These are phyloP conservation scores for Papilio demoleus DNA, from an alignment of 2,888 invertebrate genomes.

Conservation along the genomic window DNA sequence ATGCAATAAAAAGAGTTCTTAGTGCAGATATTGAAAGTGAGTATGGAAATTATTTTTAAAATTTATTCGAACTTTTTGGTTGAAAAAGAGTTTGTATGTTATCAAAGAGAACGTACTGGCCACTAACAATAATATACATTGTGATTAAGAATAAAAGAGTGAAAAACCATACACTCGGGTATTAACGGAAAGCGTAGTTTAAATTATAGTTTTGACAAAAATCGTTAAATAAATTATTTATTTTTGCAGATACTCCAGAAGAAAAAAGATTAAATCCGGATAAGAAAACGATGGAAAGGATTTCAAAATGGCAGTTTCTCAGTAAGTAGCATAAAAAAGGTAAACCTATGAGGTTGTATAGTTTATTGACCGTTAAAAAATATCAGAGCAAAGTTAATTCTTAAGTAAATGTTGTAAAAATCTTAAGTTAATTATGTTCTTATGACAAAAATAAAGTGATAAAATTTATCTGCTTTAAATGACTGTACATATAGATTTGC, in stretches of 20 bases:
- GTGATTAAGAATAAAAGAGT: background rate
- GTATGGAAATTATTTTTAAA: background rate
- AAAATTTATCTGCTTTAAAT: background rate
- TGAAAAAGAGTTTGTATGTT: background rate
- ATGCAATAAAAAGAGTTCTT: constrained; percentile 46
- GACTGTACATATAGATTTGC: background rate
- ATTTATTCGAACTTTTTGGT: constrained; percentile 43
- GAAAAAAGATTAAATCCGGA: constrained; percentile 52
- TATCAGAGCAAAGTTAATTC: background rate
- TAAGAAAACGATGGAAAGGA: constrained; percentile 48
- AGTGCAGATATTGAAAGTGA: constrained; percentile 48
- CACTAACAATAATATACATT: background rate
- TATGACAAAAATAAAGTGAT: constrained; percentile 3
- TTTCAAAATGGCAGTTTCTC: constrained; percentile 59
- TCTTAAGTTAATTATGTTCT: background rate
- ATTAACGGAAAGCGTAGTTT: too few species aligned
- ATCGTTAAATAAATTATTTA: background rate
- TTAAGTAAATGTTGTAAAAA: background rate
- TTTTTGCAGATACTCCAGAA: constrained; percentile 46
- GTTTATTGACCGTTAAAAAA: background rate
- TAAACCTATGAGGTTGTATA: background rate
- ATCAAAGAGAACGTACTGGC: background rate
- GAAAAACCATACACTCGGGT: background rate
- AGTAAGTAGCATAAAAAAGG: constrained; percentile 54
- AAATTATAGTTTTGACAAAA: too few species aligned